Conservation (phyloP, 2,113 vertebrate genomes). For the human region DNA sequence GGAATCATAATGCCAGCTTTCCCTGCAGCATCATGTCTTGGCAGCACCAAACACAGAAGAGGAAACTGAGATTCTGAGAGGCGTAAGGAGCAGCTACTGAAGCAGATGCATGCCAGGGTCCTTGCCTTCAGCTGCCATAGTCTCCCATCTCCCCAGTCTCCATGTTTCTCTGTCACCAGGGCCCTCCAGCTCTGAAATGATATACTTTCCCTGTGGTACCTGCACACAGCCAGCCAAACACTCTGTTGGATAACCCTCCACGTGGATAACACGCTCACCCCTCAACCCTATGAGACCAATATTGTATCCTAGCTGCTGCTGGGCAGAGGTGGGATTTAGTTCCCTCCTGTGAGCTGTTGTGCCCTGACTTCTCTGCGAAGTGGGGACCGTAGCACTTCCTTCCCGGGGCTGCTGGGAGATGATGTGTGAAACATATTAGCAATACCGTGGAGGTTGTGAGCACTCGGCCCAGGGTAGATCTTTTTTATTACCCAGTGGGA, state of each 20-base stretch:
- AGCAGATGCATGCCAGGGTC: not conserved
- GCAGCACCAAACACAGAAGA: not conserved
- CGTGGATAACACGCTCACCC: accelerated
- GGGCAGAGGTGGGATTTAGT: not conserved
- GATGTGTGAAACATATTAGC: accelerated
- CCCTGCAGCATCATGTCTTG: not conserved
- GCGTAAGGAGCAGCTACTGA: not conserved
- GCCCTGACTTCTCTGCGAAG: not conserved
- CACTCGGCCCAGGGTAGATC: not conserved
- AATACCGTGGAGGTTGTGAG: accelerated
- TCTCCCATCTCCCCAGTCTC: not conserved
- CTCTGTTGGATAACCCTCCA: not conserved
- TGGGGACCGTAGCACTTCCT: accelerated
- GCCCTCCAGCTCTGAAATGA: not conserved
- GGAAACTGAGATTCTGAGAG: not conserved
- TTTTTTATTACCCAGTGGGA: not conserved
- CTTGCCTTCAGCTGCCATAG: no score
- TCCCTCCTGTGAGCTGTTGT: accelerated
- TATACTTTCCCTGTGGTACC: not conserved
- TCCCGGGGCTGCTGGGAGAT: not conserved
- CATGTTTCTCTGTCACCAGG: not conserved
- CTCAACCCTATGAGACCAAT: accelerated
- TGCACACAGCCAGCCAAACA: not conserved
- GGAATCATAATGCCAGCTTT: not conserved
- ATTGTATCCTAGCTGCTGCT: not conserved